Percentiles rank a stretch among this genome's conserved stretches.
phyloP scores from a whole-genome alignment of 2,113 vertebrate genomes.

The Nerophis ophidion region DNA sequence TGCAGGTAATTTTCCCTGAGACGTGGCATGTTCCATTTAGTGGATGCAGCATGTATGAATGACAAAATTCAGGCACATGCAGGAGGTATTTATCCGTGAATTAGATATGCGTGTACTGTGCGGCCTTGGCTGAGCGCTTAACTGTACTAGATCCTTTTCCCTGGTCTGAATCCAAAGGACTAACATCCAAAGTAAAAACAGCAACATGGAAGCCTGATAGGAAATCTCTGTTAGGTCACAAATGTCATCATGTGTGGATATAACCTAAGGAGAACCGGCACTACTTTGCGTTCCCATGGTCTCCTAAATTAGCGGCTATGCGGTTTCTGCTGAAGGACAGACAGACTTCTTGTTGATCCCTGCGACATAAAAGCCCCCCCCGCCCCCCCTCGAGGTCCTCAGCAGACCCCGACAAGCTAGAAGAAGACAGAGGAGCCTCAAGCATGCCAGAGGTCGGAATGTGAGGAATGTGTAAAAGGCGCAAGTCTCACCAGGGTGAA shows the following conservation, averaged over 20 bases:
- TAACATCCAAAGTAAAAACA: conserved; percentile 10
- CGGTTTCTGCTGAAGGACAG: conserved; percentile 48
- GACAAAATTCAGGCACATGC: too few species aligned
- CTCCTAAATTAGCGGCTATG: conserved; percentile 65
- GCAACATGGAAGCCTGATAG: conserved; percentile 4
- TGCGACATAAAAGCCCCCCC: conserved; percentile 46
- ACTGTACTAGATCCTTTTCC: not conserved
- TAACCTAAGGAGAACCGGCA: conserved; percentile 48
- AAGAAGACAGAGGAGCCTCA: conserved; percentile 50
- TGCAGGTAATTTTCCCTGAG: too few species aligned
- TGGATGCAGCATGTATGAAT: too few species aligned
- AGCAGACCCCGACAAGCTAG: conserved; percentile 48
- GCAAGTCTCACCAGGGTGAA: conserved; percentile 65
- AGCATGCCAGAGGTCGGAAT: conserved; percentile 67
- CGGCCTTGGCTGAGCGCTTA: not conserved
- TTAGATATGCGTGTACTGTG: too few species aligned
- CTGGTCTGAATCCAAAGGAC: not conserved
- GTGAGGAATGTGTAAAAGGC: conserved; percentile 66
- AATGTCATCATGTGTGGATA: conserved; percentile 36
- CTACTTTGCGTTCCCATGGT: conserved; percentile 58
- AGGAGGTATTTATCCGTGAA: too few species aligned
- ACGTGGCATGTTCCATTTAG: too few species aligned
- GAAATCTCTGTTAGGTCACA: conserved; percentile 18
- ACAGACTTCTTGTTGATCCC: conserved; percentile 31
- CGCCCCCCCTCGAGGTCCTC: conserved; percentile 36